phyloP scores from a whole-genome alignment of 2,113 vertebrate genomes.

The Ploceus nigricollis region DNA sequence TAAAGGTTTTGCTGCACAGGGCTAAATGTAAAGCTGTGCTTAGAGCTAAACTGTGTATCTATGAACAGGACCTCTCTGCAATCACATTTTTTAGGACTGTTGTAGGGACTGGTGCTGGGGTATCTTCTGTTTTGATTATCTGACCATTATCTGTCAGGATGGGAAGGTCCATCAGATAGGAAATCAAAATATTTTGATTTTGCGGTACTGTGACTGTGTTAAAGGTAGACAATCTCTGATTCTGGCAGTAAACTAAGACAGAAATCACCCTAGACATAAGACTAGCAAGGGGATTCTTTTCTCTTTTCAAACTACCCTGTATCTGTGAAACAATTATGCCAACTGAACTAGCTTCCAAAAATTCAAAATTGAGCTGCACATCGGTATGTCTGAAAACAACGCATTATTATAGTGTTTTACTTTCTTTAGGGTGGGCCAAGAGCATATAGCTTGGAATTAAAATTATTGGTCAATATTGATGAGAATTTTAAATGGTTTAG shows the following conservation, averaged over 20 bases:
- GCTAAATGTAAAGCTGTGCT: not conserved
- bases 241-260: not conserved
- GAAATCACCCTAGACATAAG: not conserved
- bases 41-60: not conserved
- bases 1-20: not conserved
- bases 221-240: not conserved
- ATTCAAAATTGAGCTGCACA: not conserved
- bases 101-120: not conserved
- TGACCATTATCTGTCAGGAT: not conserved
- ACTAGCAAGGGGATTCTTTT: not conserved
- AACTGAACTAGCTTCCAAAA: not conserved
- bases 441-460: not conserved
- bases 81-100: not conserved
- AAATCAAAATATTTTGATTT: not conserved
- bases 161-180: not conserved
- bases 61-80: not conserved
- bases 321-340: not conserved
- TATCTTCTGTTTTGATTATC: not conserved
- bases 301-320: not conserved
- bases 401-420: not conserved
- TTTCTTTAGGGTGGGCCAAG: not conserved
- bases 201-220: not conserved
- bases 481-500: not conserved
- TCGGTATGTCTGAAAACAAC: accelerated
- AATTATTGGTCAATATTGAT: not conserved